Evolutionary conservation across 92 coral and sea anemone genomes (phyloP).

Genomic region (Palythoa heliodiscus): DNA sequence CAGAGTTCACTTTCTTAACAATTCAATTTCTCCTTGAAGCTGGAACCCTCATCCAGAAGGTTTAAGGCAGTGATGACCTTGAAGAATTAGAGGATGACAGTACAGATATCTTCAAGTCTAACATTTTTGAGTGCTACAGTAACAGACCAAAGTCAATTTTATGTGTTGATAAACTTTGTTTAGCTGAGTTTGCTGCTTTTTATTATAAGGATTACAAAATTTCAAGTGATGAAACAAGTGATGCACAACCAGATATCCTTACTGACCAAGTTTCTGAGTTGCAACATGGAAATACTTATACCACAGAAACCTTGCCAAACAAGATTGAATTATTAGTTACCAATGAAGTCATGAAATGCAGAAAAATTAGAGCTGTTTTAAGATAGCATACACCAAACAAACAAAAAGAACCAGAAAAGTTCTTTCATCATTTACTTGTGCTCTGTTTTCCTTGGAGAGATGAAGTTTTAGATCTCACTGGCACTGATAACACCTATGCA

Average conservation of each 20-base stretch:
- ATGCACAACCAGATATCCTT: conserved; percentile 8
- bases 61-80: not conserved
- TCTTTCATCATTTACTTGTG: conserved; percentile 66
- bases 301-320: conserved; percentile 24
- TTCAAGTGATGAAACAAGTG: not conserved
- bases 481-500: conserved; percentile 26
- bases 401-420: no score
- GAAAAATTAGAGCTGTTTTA: conserved; percentile 44
- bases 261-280: conserved; percentile 30
- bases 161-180: not conserved
- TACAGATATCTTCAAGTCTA: no score
- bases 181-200: not conserved
- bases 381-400: conserved; percentile 53
- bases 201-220: not conserved
- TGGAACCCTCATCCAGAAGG: no score
- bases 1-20: no score
- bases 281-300: not conserved
- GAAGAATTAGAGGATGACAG: no score
- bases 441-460: conserved; percentile 33
- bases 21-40: no score
- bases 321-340: conserved; percentile 40
- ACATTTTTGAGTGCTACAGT: not conserved
- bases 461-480: not conserved
- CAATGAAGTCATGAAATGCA: conserved; percentile 37
- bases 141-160: not conserved